Evolutionary conservation across 2,113 vertebrate genomes (phyloP), one percentile per base, ranked within the genome.

Genomic region (Albula glossodonta): DNA sequence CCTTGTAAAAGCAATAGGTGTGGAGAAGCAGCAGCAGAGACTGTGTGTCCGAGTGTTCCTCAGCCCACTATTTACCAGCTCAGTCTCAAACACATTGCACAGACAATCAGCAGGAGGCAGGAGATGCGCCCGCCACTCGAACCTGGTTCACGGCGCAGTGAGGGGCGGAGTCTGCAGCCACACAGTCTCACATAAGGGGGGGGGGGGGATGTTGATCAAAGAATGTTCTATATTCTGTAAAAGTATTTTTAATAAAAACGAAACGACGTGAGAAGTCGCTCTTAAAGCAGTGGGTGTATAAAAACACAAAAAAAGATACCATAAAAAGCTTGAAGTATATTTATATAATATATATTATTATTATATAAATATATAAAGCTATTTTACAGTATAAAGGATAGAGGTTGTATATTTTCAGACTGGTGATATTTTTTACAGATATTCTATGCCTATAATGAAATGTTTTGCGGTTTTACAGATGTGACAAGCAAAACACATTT

Each of bases 321-420:
- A 51, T 57, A 83, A 83, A 77, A 60, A 63, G 77, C 82, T 66
- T 4, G 3, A 19, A 66, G 60, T 66, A 66, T 66, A 66, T 66
- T 66, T 66, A 66, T 66, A 66, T 60, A 60, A 60, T 60, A 60
- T 60, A 60, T 66, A 66, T 66, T 66, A 81, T n/a, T 57, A 51
- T 84, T 83, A 74, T 60, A 74, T 85, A 82, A 86, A 79, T 79
- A 81, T 86, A 83, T 91, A 93, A 94, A 91, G 90, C 89, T 94
- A 94, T 95, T 95, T 95, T 95, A 93, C 93, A 89, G 91, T 93
- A 91, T 87, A 92, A 91, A 93, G 91, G 91, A 92, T 92, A 92
- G 91, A 91, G 93, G 92, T 92, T 95, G 94, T 95, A 95, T 96
- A 94, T 95, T 95, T 95, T 95, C 91, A 93, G 91, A 93, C 88